Percentiles rank a stretch among this genome's conserved stretches.
Evolutionary conservation across 2,888 invertebrate genomes (phyloP).

Genomic region (Latrodectus hesperus): DNA sequence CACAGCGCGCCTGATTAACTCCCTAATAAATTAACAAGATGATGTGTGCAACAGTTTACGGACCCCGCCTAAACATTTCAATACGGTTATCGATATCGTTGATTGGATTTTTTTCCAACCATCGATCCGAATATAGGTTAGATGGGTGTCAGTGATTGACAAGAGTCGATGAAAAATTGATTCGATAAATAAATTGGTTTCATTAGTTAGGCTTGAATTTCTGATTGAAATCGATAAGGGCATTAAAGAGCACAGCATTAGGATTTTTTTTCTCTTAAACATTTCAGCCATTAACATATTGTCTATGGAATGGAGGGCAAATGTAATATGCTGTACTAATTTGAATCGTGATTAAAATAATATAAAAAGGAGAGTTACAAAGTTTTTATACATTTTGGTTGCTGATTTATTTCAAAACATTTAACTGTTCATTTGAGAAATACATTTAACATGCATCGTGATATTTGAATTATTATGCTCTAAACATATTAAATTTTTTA

Average conservation of each 20-base stretch:
- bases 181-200: not conserved
- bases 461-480: too few species aligned
- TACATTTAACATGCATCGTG: too few species aligned
- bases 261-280: too few species aligned
- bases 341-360: too few species aligned
- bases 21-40: not conserved
- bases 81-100: slow-evolving; percentile 11
- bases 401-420: too few species aligned
- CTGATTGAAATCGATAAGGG: not conserved
- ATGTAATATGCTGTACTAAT: too few species aligned
- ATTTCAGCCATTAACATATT: too few species aligned
- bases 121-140: not conserved
- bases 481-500: too few species aligned
- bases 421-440: too few species aligned
- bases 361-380: too few species aligned
- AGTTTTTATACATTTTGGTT: too few species aligned
- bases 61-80: slow-evolving; percentile 40
- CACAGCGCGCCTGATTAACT: not conserved
- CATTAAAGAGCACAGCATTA: not conserved
- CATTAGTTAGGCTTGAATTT: slow-evolving; percentile 2
- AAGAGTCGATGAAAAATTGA: not conserved
- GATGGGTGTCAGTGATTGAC: not conserved
- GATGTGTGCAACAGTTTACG: slow-evolving; percentile 48
- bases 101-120: slow-evolving; percentile 20
- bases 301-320: too few species aligned